phyloP scores from a whole-genome alignment of 2,888 invertebrate genomes.

The Pollenia angustigena region DNA sequence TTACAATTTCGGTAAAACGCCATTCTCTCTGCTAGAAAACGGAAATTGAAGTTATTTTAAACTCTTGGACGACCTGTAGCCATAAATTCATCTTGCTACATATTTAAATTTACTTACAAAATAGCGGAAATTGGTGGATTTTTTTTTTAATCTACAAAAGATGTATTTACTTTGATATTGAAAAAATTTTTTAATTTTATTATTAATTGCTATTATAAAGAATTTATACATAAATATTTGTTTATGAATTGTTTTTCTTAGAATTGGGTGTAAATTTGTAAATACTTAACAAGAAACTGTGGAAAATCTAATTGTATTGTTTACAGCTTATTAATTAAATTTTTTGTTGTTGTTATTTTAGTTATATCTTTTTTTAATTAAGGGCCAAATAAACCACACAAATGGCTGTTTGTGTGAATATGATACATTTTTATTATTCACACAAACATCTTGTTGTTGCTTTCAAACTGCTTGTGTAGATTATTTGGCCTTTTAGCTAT shows the following conservation, averaged over 20 bases:
- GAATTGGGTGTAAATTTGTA: too few species aligned
- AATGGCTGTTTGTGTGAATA: too few species aligned
- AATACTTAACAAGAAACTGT: background rate
- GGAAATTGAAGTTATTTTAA: background rate
- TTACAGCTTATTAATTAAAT: background rate
- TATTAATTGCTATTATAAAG: background rate
- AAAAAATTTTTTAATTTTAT: background rate
- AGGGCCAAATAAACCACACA: too few species aligned
- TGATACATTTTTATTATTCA: background rate
- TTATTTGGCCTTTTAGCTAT: too few species aligned
- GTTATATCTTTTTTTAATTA: background rate
- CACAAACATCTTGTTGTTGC: background rate
- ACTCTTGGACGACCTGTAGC: background rate
- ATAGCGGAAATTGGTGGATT: constrained; percentile 19
- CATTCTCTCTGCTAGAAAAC: background rate
- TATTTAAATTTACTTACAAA: background rate
- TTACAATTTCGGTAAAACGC: too few species aligned
- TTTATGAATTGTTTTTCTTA: background rate
- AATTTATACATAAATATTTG: constrained; percentile 6
- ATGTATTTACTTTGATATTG: constrained; percentile 4
- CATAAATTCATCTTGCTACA: background rate
- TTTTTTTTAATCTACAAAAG: background rate
- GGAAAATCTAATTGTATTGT: background rate
- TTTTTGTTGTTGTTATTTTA: background rate
- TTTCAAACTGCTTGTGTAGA: too few species aligned